Conservation (phyloP, 2,888 invertebrate species). For the Acleris holmiana region DNA sequence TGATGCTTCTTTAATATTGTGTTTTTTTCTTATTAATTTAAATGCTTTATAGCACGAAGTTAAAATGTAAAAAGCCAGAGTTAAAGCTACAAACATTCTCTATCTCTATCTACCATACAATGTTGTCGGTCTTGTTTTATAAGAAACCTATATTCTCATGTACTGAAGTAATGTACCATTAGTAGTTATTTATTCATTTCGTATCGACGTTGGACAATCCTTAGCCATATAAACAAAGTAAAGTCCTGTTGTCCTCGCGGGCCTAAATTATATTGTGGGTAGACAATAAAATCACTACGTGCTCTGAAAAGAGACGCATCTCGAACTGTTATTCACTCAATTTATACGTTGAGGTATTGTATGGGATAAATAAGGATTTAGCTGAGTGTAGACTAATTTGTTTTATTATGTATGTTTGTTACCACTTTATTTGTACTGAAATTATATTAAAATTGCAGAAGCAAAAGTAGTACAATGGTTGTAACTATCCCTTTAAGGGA, state of each 20-base stretch:
- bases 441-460: no score
- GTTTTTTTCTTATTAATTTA: no score
- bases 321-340: slow-evolving; percentile 31
- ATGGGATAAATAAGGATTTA: background rate
- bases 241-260: slow-evolving; percentile 26
- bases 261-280: slow-evolving; percentile 31
- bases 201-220: slow-evolving; percentile 12
- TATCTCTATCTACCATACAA: no score
- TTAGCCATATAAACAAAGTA: slow-evolving; percentile 18
- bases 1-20: no score
- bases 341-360: slow-evolving; percentile 9
- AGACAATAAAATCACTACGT: slow-evolving; percentile 35
- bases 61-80: no score
- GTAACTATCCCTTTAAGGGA: no score
- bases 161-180: background rate
- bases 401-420: background rate
- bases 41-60: no score
- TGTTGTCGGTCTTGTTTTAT: no score
- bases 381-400: background rate
- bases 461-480: no score
- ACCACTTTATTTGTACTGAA: no score
- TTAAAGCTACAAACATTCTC: no score
- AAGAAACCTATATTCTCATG: no score
- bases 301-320: slow-evolving; percentile 32
- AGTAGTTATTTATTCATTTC: slow-evolving; percentile 18